Evolutionary conservation across 2,113 vertebrate species (phyloP).

Genomic region (Gasterosteus aculeatus): DNA sequence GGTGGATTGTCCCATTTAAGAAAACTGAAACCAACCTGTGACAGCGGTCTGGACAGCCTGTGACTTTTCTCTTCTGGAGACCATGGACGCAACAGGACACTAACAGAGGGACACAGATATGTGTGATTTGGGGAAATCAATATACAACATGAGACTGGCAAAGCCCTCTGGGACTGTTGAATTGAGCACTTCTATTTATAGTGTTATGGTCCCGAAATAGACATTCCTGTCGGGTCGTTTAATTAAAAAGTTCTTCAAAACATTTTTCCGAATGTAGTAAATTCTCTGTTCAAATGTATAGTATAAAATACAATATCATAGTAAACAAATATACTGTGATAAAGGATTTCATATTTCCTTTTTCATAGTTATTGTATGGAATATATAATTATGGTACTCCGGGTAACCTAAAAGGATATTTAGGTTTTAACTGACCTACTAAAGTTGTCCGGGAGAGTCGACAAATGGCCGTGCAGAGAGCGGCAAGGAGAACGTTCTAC

Average conservation of each 20-base stretch:
- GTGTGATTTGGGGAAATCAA: neutral
- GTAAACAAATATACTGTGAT: neutral
- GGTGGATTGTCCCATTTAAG: neutral
- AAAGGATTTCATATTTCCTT: neutral
- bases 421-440: slow-evolving; percentile 46
- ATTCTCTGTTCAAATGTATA: neutral
- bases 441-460: slow-evolving; percentile 41
- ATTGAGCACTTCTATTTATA: neutral
- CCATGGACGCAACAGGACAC: slow-evolving; percentile 77
- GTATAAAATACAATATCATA: neutral
- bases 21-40: slow-evolving; percentile 75
- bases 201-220: neutral
- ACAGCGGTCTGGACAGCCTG: slow-evolving; percentile 75
- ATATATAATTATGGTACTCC: neutral
- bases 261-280: neutral
- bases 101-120: slow-evolving; percentile 43
- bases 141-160: neutral
- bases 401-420: neutral
- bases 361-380: neutral
- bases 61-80: slow-evolving; percentile 79
- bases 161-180: neutral
- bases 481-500: slow-evolving; percentile 67
- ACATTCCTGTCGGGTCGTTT: neutral
- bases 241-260: neutral
- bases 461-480: slow-evolving; percentile 31